Conservation (phyloP, 2,797 vertebrate genomes). For the Enteromius treurensis region DNA sequence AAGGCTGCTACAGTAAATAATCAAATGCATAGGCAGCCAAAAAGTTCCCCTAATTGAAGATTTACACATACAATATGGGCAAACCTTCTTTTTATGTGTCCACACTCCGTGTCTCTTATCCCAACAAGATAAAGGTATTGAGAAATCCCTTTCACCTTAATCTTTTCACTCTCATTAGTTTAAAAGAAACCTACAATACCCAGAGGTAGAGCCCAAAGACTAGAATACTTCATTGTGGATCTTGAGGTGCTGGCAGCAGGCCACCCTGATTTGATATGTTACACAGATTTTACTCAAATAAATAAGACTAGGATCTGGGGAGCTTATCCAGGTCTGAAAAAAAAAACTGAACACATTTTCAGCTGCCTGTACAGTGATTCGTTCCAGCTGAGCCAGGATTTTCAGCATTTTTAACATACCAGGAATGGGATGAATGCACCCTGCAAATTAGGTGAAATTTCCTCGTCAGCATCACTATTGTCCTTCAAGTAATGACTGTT, state of each 20-base stretch:
- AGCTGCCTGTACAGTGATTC: neutral
- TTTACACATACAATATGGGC: neutral
- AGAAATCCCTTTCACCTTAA: slow-evolving; percentile 27
- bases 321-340: neutral
- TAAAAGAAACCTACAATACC: slow-evolving; percentile 16
- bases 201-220: neutral
- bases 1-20: neutral
- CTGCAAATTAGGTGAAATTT: slow-evolving; percentile 30
- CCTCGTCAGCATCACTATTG: slow-evolving; percentile 10
- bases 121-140: slow-evolving; percentile 14
- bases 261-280: slow-evolving; percentile 19
- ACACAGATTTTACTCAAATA: slow-evolving; percentile 19
- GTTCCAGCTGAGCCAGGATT: slow-evolving; percentile 25
- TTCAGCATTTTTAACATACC: neutral
- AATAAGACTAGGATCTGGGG: slow-evolving; percentile 10
- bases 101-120: neutral
- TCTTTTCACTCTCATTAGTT: slow-evolving; percentile 24
- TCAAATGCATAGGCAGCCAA: neutral
- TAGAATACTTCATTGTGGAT: slow-evolving; percentile 10
- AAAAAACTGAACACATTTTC: neutral
- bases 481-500: slow-evolving; percentile 20
- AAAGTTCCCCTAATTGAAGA: neutral
- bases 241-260: slow-evolving; percentile 7
- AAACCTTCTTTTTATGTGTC: neutral
- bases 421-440: slow-evolving; percentile 13